Evolutionary conservation across 1,140 invertebrate genomes (phyloP).

Genomic region (Glossosoma conforme): DNA sequence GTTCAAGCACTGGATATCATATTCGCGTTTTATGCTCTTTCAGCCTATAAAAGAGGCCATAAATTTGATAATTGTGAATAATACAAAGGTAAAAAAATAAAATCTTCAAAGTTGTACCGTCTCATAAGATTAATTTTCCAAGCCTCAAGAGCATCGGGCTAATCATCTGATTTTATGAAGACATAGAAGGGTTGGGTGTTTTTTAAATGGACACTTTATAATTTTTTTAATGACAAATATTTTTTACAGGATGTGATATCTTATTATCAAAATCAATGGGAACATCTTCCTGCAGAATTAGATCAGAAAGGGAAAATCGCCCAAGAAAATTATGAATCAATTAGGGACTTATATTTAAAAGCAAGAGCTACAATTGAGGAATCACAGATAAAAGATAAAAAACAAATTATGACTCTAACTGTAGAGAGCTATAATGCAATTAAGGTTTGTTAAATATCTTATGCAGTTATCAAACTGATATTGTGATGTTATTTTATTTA

Average conservation of each 20-base stretch:
- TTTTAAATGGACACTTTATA: no score
- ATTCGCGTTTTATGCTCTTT: no score
- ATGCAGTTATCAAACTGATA: no score
- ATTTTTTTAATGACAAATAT: constrained; percentile 24
- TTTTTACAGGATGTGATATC: constrained; percentile 23
- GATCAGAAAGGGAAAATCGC: constrained; percentile 15
- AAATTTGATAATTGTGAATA: no score
- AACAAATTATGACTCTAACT: constrained; percentile 23
- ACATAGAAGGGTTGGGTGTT: no score
- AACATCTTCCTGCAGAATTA: constrained; percentile 22
- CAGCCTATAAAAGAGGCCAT: no score
- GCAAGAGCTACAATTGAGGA: constrained; percentile 17
- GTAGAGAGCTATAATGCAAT: constrained; percentile 27
- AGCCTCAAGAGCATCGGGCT: background rate
- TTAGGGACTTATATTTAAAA: constrained; percentile 18
- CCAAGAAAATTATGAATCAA: constrained; percentile 17
- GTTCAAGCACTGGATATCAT: no score
- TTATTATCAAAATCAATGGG: constrained; percentile 25
- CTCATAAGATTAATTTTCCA: no score
- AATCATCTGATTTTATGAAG: background rate
- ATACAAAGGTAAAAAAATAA: no score
- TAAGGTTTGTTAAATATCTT: constrained; percentile 5
- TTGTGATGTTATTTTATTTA: no score
- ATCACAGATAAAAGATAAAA: constrained; percentile 23
- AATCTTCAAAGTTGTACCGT: no score